Conservation (phyloP, 1,140 invertebrate species). For the Tetragonula clypearis region DNA sequence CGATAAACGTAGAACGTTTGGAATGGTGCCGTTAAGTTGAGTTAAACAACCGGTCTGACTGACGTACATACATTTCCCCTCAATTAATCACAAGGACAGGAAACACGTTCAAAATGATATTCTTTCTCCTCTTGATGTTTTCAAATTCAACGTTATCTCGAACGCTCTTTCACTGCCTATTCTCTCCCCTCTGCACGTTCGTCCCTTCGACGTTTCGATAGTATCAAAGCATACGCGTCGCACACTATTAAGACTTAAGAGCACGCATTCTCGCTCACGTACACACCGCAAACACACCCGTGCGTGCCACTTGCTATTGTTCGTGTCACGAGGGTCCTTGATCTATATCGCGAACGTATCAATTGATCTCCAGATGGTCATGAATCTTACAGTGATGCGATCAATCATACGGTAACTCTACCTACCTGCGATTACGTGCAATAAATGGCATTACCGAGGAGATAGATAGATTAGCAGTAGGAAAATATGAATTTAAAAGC, state of each 20-base stretch:
- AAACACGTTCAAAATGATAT: background rate
- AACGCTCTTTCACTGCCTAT: background rate
- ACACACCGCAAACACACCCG: too few relatives aligned
- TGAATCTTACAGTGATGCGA: background rate
- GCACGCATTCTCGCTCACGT: background rate
- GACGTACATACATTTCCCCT: background rate
- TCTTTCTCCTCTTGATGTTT: background rate
- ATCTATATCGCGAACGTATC: background rate
- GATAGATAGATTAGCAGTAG: background rate
- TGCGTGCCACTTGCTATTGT: background rate
- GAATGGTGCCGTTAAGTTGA: background rate
- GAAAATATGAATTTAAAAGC: too few relatives aligned
- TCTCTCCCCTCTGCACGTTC: background rate
- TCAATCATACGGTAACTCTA: background rate
- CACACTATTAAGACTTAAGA: conserved; percentile 7
- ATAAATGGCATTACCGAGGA: background rate
- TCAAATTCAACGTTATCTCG: background rate
- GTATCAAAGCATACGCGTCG: conserved; percentile 7
- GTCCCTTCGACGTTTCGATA: background rate
- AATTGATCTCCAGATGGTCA: background rate
- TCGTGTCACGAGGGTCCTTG: background rate
- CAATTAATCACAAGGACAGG: background rate
- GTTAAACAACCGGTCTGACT: background rate
- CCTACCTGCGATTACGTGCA: background rate
- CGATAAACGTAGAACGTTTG: background rate